phyloP scores from a whole-genome alignment of 1,140 invertebrate species.

The Pygmarrhopalites habei region DNA sequence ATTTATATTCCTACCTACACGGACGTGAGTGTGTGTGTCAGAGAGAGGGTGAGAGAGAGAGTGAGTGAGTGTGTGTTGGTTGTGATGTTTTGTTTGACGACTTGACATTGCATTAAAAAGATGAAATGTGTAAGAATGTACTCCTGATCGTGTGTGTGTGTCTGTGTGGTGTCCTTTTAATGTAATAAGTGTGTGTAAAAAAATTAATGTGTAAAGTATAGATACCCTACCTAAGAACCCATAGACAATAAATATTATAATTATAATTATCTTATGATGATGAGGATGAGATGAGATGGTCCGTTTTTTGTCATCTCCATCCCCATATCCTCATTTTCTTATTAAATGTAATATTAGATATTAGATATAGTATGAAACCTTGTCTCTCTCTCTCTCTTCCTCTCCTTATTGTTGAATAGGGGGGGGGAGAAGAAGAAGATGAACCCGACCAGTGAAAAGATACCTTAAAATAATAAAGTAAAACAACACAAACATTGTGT shows the following conservation, averaged over 20 bases:
- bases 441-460: not conserved
- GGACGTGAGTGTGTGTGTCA: too few relatives aligned
- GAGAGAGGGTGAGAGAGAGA: not conserved
- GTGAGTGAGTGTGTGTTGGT: not conserved
- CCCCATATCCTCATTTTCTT: not conserved
- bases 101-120: not conserved
- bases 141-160: not conserved
- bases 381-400: not conserved
- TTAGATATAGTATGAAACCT: not conserved
- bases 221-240: too few relatives aligned
- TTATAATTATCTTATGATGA: too few relatives aligned
- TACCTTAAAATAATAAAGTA: slow-evolving; percentile 20
- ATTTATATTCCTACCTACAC: too few relatives aligned
- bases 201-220: too few relatives aligned
- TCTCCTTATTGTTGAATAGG: not conserved
- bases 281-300: not conserved
- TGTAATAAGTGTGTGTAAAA: not conserved
- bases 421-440: not conserved
- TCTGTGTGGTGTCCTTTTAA: not conserved
- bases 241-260: too few relatives aligned
- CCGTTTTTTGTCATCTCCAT: not conserved
- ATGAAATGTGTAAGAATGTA: not conserved
- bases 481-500: slow-evolving; percentile 29
- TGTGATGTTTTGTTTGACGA: not conserved
- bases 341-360: not conserved